These are phyloP conservation scores for Cyclina sinensis DNA, from an alignment of 1,140 invertebrate species.

Conservation along the genomic window DNA sequence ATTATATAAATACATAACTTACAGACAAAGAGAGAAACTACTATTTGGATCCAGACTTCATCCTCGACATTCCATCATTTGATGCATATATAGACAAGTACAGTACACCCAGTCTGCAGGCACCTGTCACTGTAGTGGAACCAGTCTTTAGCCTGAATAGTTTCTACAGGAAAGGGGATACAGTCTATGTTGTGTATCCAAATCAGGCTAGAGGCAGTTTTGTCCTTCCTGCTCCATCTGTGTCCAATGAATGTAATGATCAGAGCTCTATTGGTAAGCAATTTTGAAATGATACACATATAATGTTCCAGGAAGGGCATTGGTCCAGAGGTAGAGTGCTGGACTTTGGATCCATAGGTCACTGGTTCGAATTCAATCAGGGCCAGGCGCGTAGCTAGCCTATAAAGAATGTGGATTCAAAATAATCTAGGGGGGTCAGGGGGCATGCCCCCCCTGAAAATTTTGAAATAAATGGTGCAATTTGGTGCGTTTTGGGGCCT, in stretches of 20 bases:
- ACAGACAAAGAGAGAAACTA: conserved; percentile 71
- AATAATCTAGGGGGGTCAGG: too few relatives aligned
- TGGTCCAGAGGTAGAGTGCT: too few relatives aligned
- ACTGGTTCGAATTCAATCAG: too few relatives aligned
- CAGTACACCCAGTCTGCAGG: conserved; percentile 49
- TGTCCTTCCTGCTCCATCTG: conserved; percentile 10
- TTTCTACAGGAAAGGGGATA: conserved; percentile 55
- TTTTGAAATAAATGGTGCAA: too few relatives aligned
- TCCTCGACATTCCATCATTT: conserved; percentile 61
- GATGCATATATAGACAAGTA: conserved; percentile 64
- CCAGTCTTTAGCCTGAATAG: conserved; percentile 44
- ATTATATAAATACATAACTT: too few relatives aligned
- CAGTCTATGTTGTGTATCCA: conserved; percentile 58
- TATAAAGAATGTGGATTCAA: too few relatives aligned
- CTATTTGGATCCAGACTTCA: conserved; percentile 67
- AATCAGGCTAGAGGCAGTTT: conserved; percentile 46
- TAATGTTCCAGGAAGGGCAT: too few relatives aligned
- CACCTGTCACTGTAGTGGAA: not conserved
- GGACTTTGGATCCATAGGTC: too few relatives aligned
- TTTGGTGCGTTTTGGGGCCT: too few relatives aligned
- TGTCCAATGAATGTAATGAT: conserved; percentile 49
- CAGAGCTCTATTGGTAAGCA: conserved; percentile 57
- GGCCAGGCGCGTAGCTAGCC: too few relatives aligned
- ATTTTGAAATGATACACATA: not conserved
- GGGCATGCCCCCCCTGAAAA: too few relatives aligned